Percentiles rank a stretch among this genome's conserved stretches.
Evolutionary conservation across 2,888 invertebrate species (phyloP).

Genomic region (Timema podura): DNA sequence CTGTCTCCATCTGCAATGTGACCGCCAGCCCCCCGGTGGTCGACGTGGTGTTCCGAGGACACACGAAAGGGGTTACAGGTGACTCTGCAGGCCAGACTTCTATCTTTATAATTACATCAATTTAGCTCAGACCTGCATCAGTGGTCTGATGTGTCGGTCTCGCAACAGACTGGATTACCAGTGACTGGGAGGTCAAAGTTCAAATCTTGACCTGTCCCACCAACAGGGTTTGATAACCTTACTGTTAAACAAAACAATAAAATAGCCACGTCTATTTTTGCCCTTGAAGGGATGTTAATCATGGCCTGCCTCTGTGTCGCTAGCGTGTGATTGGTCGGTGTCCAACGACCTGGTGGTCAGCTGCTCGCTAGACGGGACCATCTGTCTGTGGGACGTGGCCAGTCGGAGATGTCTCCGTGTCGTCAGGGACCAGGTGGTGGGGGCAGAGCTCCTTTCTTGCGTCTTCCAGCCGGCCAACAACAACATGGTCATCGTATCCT

Average conservation of each 20-base stretch:
- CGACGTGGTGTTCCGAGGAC: conserved; percentile 67
- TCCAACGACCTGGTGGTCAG: conserved; percentile 80
- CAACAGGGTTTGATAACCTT: no score
- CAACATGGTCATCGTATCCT: conserved; percentile 80
- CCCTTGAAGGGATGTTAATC: not conserved
- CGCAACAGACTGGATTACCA: no score
- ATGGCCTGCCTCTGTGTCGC: not conserved
- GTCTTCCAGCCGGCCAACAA: conserved; percentile 81
- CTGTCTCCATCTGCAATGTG: conserved; percentile 75
- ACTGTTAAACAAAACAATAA: no score
- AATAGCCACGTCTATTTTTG: no score
- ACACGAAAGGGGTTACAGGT: conserved; percentile 71
- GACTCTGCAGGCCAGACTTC: conserved; percentile 30
- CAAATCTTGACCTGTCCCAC: no score
- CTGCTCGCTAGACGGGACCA: conserved; percentile 67
- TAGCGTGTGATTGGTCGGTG: conserved; percentile 79
- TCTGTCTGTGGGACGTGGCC: conserved; percentile 68
- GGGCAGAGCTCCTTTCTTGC: conserved; percentile 63
- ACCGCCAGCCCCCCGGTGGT: conserved; percentile 67
- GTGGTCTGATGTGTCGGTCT: no score
- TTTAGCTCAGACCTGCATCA: no score
- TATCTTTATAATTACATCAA: conserved; percentile 43
- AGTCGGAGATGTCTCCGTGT: conserved; percentile 54
- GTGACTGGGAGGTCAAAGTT: no score
- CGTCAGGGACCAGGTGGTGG: conserved; percentile 59